Conservation (phyloP, 1,140 invertebrate genomes). For the Ephestia elutella region DNA sequence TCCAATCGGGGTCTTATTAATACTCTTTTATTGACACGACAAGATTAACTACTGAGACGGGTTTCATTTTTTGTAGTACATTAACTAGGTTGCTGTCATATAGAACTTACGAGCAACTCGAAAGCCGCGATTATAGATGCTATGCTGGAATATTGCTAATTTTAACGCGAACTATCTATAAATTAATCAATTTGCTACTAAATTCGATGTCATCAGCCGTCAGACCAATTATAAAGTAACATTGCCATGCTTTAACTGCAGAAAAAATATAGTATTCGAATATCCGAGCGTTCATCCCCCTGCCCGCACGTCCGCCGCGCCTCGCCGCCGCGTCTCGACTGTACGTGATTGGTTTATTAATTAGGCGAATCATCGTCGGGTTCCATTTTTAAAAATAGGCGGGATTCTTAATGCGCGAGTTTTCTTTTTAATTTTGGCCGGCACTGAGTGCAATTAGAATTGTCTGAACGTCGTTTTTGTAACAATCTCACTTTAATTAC, state of each 20-base stretch:
- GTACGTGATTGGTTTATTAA: conserved; percentile 75
- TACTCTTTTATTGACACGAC: conserved; percentile 37
- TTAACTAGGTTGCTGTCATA: conserved; percentile 19
- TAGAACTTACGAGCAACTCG: conserved; percentile 23
- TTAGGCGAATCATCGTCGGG: conserved; percentile 73
- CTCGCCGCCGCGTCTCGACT: conserved; percentile 69
- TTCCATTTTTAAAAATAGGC: conserved; percentile 75
- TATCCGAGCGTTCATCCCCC: conserved; percentile 71
- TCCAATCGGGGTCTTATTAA: conserved; percentile 35
- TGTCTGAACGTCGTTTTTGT: conserved; percentile 54
- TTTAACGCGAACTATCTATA: conserved; percentile 32
- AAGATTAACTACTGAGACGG: conserved; percentile 29
- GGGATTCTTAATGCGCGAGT: conserved; percentile 70
- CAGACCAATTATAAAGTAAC: conserved; percentile 68
- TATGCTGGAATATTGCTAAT: conserved; percentile 14
- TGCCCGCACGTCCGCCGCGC: conserved; percentile 69
- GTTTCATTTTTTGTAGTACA: conserved; percentile 21
- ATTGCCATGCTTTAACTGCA: conserved; percentile 61
- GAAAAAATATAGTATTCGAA: conserved; percentile 73
- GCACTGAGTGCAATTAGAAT: conserved; percentile 70
- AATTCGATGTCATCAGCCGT: conserved; percentile 50
- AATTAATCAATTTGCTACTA: conserved; percentile 48
- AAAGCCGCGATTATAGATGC: neutral
- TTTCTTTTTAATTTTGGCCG: conserved; percentile 71
- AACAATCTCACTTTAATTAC: conserved; percentile 33